phyloP scores from a whole-genome alignment of 1,140 invertebrate genomes.

The Epicauta chinensis region DNA sequence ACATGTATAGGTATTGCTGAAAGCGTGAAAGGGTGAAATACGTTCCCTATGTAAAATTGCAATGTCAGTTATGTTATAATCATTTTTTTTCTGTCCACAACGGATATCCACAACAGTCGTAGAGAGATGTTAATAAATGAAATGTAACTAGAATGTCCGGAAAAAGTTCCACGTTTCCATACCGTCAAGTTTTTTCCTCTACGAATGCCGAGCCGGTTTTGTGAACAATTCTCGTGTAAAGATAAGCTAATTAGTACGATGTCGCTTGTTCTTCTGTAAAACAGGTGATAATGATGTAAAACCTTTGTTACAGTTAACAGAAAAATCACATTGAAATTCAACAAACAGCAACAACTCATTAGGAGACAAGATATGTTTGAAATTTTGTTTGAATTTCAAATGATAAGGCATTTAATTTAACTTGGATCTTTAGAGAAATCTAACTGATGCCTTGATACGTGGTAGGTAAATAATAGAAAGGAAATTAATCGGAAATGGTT shows the following conservation, averaged over 20 bases:
- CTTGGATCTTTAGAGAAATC: too few relatives aligned
- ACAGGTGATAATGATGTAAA: conserved; percentile 14
- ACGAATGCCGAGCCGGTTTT: neutral
- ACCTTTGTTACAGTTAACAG: conserved; percentile 3
- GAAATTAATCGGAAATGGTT: conserved; percentile 18
- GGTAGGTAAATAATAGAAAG: conserved; percentile 17
- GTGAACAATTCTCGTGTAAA: conserved; percentile 12
- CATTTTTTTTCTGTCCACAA: neutral
- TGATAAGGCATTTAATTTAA: too few relatives aligned
- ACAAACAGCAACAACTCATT: too few relatives aligned
- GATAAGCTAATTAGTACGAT: conserved; percentile 3
- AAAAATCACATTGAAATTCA: neutral
- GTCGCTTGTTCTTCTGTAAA: conserved; percentile 8
- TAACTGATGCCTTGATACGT: neutral
- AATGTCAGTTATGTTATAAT: too few relatives aligned
- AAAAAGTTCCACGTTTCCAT: neutral
- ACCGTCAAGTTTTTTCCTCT: too few relatives aligned
- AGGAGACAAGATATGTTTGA: too few relatives aligned
- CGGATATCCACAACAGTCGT: conserved; percentile 12
- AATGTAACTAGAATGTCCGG: conserved; percentile 17
- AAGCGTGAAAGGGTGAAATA: conserved; percentile 24
- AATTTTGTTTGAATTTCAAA: too few relatives aligned
- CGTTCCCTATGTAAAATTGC: neutral
- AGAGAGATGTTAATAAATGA: conserved; percentile 20
- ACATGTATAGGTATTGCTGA: neutral